Base-by-base conservation (phyloP, 2,113 vertebrate species). In the Carassius gibelio region DNA sequence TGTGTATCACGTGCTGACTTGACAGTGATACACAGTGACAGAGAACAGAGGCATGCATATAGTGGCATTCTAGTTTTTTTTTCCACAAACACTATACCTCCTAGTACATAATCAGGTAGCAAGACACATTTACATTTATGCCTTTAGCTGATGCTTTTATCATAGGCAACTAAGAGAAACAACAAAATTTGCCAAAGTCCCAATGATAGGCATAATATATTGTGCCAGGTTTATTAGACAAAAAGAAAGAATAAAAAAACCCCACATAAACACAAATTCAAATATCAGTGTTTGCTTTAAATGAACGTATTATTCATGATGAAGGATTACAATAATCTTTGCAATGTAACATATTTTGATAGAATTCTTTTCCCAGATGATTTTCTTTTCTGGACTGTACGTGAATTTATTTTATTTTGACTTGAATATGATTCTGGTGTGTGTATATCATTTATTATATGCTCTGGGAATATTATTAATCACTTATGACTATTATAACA, bases 1-100 rank as follows among this genome's bases (percentile, higher is more conserved):
- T 52, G 80, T 87, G 84, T 26, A 26, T 26, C 26, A 26, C 26
- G 55, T 84, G 76, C 82, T 87, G 86, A 87, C 86, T 84, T 75
- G 17, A 75, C 81, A 81, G 21, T 52, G 66, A 83, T 84, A 61
- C 15, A 61, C 15, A 77, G 68, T 87, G 86, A 87, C 86, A 87
- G 82, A 75, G 75, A 57, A 59, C 68, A 80, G 36, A 83, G 45
- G 68, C 62, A 77, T 81, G 81, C 85, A 45, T 78, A 80, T 68
- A 61, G 69, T n/a, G 38, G 69, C 69, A 74, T 72, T 42, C 17
- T 45, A 42, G 38, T n/a, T 50, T n/a, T n/a, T n/a, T n/a, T n/a
- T n/a, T 75, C 23, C 5, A 52, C 14, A 75, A 50, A 15, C 45
- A 72, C 36, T 21, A 19, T 69, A 71, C 17, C 8, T 69, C 48